Evolutionary conservation across 2,797 vertebrate genomes (phyloP), one percentile per base, ranked within the genome.

Genomic region (Perdix hodgsoniae): DNA sequence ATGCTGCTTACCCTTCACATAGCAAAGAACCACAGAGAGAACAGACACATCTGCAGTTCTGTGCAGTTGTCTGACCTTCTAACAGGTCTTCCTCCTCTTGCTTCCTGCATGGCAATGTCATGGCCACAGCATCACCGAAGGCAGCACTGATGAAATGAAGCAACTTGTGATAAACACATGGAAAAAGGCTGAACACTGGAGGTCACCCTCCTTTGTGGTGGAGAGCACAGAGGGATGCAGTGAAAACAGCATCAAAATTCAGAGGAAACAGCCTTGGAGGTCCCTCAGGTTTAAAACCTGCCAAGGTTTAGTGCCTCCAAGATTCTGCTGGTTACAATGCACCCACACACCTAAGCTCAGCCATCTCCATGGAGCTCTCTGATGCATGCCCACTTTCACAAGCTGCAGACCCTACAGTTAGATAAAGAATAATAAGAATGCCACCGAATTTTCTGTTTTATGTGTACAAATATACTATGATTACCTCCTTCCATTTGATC

Each of bases 351-450:
- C 74, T 69, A 57, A 88, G 69, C 33, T 54, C 27, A 54, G 40
- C 6, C 0, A 0, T 17, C 79, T 64, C 72, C 35, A 66, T 0
- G 3, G n/a, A 33, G 12, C 3, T 0, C 31, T 71, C 63, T 56
- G 50, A 66, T 24, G 70, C 54, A 39, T 49, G 47, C 13, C 35
- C 69, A 57, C n/a, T 49, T 74, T 33, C 39, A 83, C 35, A 66
- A 29, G 45, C 0, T 70, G 8, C 31, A 47, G 40, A 16, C 33
- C 81, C 66, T 40, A 45, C 13, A 91, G 17, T 6, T 42, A 72
- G 14, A 83, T 10, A 18, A 69, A 80, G 16, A 69, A 50, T 29
- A 86, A 60, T 13, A 31, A 5, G 90, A 35, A 23, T 80, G 18
- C 54, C 54, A 56, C 31, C 71, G 72, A 16, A 3, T 24, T 70